These are phyloP conservation scores for Helarctos malayanus DNA, from an alignment of 2,797 vertebrate genomes.

Conservation along the genomic window DNA sequence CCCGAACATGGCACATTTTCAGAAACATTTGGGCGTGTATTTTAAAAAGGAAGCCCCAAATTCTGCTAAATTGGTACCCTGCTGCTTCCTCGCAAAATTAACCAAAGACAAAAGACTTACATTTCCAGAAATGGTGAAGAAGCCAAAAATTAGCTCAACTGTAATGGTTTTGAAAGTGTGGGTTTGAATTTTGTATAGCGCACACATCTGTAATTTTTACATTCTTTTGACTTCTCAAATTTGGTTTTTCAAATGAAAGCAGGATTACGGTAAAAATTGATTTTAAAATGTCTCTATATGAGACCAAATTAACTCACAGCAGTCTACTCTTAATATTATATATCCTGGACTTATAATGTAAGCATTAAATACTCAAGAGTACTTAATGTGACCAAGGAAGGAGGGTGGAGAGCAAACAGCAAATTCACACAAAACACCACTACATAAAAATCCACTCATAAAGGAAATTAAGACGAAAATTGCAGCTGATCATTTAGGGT, in stretches of 20 bases:
- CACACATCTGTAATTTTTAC: conserved; percentile 14
- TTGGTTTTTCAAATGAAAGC: conserved; percentile 53
- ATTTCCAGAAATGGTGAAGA: neutral
- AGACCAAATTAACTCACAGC: conserved; percentile 10
- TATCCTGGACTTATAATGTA: neutral
- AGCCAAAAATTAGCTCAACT: neutral
- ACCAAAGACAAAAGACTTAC: conserved; percentile 9
- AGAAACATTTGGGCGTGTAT: neutral
- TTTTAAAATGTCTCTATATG: conserved; percentile 43
- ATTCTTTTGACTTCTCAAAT: conserved; percentile 6
- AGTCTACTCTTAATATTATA: neutral
- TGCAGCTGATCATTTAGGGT: neutral
- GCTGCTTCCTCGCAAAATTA: conserved; percentile 24
- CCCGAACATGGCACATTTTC: neutral
- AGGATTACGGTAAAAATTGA: conserved; percentile 35
- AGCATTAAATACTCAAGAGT: neutral
- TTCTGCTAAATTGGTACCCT: conserved; percentile 16
- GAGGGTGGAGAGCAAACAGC: neutral
- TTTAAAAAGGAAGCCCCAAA: conserved; percentile 47
- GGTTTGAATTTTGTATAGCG: conserved; percentile 2
- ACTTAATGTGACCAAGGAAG: neutral
- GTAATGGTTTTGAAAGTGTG: neutral
- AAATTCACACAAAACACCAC: neutral
- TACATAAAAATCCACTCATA: conserved; percentile 27
- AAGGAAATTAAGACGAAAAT: conserved; percentile 13